phyloP scores from a whole-genome alignment of 2,113 vertebrate genomes.

The Pelmatolapia mariae region DNA sequence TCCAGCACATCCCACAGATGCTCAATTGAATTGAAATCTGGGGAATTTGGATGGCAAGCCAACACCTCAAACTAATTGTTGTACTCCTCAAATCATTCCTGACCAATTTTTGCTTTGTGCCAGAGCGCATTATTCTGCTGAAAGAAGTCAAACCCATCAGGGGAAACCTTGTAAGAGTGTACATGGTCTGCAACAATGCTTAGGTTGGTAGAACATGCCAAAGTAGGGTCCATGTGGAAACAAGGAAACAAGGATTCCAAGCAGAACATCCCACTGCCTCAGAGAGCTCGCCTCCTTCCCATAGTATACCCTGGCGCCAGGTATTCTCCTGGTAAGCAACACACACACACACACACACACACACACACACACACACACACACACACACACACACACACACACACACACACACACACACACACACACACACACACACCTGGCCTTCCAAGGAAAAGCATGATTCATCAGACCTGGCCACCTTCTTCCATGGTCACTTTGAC shows the following conservation, averaged over 20 bases:
- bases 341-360: neutral
- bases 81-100: neutral
- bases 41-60: neutral
- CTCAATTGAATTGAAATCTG: neutral
- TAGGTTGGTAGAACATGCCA: neutral
- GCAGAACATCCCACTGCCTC: neutral
- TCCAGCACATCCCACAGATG: neutral
- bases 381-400: neutral
- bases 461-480: neutral
- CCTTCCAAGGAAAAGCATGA: rapidly evolving
- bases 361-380: neutral
- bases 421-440: neutral
- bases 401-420: neutral
- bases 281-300: neutral
- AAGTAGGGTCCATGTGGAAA: neutral
- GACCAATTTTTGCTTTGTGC: neutral
- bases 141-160: neutral
- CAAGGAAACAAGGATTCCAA: neutral
- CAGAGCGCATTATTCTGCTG: neutral
- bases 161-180: neutral
- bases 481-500: neutral
- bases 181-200: neutral
- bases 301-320: rapidly evolving
- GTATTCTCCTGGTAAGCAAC: neutral
- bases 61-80: neutral